Conservation (phyloP, 2,888 invertebrate genomes). For the Oxytorus armatus region DNA sequence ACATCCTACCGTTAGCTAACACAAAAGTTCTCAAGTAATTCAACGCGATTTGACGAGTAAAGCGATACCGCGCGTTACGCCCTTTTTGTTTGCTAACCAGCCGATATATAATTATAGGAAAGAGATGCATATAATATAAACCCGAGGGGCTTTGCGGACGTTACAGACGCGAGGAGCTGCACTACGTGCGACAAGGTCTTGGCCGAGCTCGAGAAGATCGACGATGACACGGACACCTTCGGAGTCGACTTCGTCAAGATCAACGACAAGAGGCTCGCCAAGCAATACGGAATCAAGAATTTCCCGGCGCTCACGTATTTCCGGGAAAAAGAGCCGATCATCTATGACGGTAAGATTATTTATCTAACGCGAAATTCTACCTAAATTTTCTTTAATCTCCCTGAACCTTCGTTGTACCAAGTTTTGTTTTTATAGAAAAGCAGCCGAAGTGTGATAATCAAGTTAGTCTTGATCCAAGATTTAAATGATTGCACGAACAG, state of each 20-base stretch:
- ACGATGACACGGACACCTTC: constrained; percentile 97
- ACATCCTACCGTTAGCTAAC: no score
- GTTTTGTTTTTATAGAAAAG: no score
- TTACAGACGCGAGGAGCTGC: constrained; percentile 95
- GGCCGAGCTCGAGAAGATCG: constrained; percentile 96
- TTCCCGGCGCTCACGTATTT: constrained; percentile 99
- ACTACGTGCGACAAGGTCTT: constrained; percentile 96
- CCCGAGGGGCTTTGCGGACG: background rate
- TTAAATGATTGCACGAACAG: background rate
- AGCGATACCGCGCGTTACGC: no score
- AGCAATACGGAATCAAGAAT: constrained; percentile 97
- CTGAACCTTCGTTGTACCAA: no score
- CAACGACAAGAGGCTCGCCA: constrained; percentile 97
- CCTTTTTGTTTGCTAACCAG: background rate
- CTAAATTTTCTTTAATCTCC: no score
- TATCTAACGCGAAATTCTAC: background rate
- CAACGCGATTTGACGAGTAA: no score
- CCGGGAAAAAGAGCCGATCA: constrained; percentile 97
- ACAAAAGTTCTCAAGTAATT: no score
- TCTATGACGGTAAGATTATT: constrained; percentile 92
- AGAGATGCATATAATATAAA: background rate
- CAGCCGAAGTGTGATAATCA: no score
- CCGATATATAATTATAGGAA: background rate
- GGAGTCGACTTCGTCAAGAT: constrained; percentile 98
- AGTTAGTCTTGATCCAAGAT: background rate